Evolutionary conservation across 2,113 vertebrate species (phyloP).

Genomic region (Anarhynchus alexandrinus): DNA sequence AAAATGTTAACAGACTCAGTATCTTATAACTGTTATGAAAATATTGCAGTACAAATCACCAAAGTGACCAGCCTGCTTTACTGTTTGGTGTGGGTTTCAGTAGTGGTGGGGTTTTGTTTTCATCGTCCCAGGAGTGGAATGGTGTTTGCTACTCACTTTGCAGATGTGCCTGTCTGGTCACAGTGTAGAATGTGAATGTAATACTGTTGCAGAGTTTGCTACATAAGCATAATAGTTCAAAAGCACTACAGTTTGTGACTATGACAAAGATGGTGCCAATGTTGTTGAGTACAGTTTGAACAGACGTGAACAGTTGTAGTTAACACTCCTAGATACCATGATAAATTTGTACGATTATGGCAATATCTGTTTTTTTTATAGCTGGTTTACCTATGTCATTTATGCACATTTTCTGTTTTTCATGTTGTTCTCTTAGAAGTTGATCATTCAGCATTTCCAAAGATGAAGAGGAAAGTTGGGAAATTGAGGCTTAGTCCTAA

Average conservation of each 20-base stretch:
- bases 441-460: neutral
- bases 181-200: neutral
- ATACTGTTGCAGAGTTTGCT: neutral
- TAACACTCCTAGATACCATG: fast-evolving
- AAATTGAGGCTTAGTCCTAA: constrained; percentile 87
- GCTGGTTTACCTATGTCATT: neutral
- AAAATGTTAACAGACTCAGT: neutral
- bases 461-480: constrained; percentile 83
- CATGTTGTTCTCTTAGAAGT: neutral
- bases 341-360: neutral
- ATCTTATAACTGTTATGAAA: neutral
- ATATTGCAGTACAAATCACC: neutral
- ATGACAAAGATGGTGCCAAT: neutral
- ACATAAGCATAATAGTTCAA: fast-evolving
- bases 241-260: neutral
- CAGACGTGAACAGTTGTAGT: fast-evolving
- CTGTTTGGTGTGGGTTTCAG: neutral
- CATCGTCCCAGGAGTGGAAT: neutral
- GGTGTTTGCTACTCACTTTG: neutral
- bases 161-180: neutral
- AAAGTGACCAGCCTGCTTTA: neutral
- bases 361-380: neutral
- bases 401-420: neutral
- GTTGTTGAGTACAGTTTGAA: neutral
- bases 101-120: neutral